These are phyloP conservation scores for Ictalurus furcatus DNA, from an alignment of 2,113 vertebrate species.

Conservation along the genomic window DNA sequence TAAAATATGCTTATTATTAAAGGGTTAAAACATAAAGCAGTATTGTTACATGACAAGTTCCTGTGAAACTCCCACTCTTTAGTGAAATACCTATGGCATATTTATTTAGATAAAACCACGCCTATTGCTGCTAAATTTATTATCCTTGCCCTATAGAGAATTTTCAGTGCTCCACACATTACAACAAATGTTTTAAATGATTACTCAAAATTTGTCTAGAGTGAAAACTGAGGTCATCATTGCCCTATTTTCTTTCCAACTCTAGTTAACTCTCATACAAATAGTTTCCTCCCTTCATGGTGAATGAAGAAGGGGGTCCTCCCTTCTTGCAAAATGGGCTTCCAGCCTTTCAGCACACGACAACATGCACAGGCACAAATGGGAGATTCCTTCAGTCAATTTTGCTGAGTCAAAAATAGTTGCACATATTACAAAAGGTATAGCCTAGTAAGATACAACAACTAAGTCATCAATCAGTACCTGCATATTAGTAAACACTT, in stretches of 20 bases:
- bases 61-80: neutral
- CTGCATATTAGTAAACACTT: conserved; percentile 64
- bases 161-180: neutral
- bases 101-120: neutral
- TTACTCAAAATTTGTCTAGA: neutral
- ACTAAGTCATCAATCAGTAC: conserved; percentile 68
- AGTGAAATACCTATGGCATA: neutral
- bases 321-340: conserved; percentile 16
- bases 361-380: conserved; percentile 56
- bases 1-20: neutral
- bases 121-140: neutral
- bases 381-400: conserved; percentile 41
- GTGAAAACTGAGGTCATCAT: neutral
- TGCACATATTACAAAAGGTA: neutral
- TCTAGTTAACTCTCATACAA: neutral
- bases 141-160: neutral
- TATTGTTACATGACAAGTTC: neutral
- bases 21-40: neutral
- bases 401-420: conserved; percentile 41
- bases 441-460: conserved; percentile 55
- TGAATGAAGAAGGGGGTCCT: neutral
- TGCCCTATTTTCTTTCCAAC: neutral
- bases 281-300: neutral
- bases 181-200: neutral
- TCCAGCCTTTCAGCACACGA: conserved; percentile 52